Evolutionary conservation across 2,797 vertebrate genomes (phyloP).

Genomic region (Otolemur crassicaudatus): DNA sequence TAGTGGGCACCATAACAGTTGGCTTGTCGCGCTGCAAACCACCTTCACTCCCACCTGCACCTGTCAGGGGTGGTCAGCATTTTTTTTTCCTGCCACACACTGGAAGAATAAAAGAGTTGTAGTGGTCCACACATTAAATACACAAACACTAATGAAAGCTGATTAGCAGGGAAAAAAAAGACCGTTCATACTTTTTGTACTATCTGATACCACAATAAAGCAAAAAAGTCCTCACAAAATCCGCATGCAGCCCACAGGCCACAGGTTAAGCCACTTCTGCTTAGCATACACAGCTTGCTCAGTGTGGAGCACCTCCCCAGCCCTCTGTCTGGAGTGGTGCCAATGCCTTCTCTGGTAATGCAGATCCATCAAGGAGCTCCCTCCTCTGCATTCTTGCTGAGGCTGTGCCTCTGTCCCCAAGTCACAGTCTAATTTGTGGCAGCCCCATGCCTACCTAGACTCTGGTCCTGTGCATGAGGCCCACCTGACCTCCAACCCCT

Average conservation of each 20-base stretch:
- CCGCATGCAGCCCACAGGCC: too few relatives aligned
- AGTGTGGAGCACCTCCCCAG: not conserved
- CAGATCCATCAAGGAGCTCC: not conserved
- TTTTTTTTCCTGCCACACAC: too few relatives aligned
- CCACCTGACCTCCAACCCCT: not conserved
- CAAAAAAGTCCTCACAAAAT: too few relatives aligned
- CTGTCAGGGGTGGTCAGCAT: too few relatives aligned
- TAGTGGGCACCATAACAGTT: not conserved
- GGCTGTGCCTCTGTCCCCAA: not conserved
- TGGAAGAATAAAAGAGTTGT: too few relatives aligned
- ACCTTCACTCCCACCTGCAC: not conserved
- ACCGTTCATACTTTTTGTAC: too few relatives aligned
- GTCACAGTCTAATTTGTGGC: not conserved
- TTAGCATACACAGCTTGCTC: not conserved
- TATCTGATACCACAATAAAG: too few relatives aligned
- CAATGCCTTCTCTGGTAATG: not conserved
- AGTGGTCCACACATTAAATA: too few relatives aligned
- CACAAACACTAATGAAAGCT: too few relatives aligned
- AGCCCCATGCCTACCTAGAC: not conserved
- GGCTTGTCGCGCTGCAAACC: not conserved
- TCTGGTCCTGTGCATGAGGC: not conserved
- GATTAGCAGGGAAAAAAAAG: too few relatives aligned
- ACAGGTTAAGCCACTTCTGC: not conserved
- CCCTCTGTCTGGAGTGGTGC: not conserved
- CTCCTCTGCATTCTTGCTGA: not conserved